Evolutionary conservation across 2,113 vertebrate genomes (phyloP), one percentile per base, ranked within the genome.

Genomic region (Furnarius figulus): DNA sequence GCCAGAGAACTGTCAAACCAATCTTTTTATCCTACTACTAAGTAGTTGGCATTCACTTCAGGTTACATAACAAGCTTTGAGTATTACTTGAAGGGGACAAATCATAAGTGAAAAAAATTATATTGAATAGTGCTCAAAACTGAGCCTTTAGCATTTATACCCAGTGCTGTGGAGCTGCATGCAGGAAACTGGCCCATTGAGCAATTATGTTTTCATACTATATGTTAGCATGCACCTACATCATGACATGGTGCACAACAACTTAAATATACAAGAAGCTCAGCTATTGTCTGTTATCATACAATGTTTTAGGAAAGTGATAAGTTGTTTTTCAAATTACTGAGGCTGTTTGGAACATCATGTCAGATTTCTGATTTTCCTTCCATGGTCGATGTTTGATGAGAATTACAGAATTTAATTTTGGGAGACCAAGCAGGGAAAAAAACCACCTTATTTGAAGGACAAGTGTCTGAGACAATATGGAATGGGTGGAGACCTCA

Each of bases 131-230:
- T 62, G 2, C 72, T 85, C 46, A 46, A 63, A 89, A 58, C 6
- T 10, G 30, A 75, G 4, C 5, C 42, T 78, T 74, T 77, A 55
- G 78, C 5, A 28, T 50, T 66, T 46, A 17, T 28, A 21, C 18
- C 4, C 18, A 16, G 2, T 10, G 8, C 13, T 91, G 14, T 63
- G 40, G 68, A 55, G 30, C 9, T 61, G 46, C 58, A 61, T 65
- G 16, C 7, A 27, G 39, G 56, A 85, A 75, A 62, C 4, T 24
- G 49, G 10, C 18, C 67, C 10, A 8, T 2, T 20, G 22, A 85
- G 58, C 19, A 52, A 6, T 9, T 12, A 13, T 6, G 6, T 39
- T 72, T 80, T 85, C 10, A 5, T 65, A 39, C 9, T 0, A 0
- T 11, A 10, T 44, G 18, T 20, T 72, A 75, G 7, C 28, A 50